Evolutionary conservation across 2,113 vertebrate species (phyloP), one percentile per base, ranked within the genome.

Genomic region (Caranx melampygus): DNA sequence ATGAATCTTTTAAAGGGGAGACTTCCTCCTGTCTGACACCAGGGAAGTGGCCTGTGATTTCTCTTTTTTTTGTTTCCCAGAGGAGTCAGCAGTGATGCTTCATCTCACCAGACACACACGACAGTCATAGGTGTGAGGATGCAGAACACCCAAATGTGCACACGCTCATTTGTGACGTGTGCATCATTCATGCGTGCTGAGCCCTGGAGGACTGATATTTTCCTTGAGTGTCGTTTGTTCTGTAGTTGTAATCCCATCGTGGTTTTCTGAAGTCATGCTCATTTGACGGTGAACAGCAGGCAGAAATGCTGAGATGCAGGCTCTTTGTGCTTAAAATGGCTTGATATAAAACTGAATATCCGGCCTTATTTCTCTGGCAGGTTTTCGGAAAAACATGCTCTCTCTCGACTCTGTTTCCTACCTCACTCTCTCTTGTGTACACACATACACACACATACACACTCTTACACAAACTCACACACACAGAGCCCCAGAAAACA

Each of bases 1-100:
- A 91, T 94, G 59, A 93, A 93, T 92, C 87, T 93, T 94, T 93
- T 71, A 92, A 87, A 92, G 78, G 75, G 51, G 80, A 91, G 72
- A 90, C 89, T 91, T 93, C 88, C 88, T 92, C 79, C 83, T 88
- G 72, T 88, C 77, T 90, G 79, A 86, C 86, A 83, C 77, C 70
- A 75, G 88, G 80, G 85, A 88, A 91, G 89, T 89, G 69, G 90
- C 88, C 82, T 86, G 82, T 85, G 75, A 86, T 84, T 85, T 85
- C 76, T 79, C 73, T 87, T 84, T 83, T 85, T 78, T 79, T 73
- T 87, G 78, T 77, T 85, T 90, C 84, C 87, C 83, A 20, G 68
- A 14, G 10, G 81, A 78, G 65, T 79, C 58, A 31, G 11, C 40
- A 20, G 60, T 72, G 78, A 79, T 59, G 61, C 79, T 71, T 75